Conservation (phyloP, 1,140 invertebrate species). For the Drosophila nannoptera region DNA sequence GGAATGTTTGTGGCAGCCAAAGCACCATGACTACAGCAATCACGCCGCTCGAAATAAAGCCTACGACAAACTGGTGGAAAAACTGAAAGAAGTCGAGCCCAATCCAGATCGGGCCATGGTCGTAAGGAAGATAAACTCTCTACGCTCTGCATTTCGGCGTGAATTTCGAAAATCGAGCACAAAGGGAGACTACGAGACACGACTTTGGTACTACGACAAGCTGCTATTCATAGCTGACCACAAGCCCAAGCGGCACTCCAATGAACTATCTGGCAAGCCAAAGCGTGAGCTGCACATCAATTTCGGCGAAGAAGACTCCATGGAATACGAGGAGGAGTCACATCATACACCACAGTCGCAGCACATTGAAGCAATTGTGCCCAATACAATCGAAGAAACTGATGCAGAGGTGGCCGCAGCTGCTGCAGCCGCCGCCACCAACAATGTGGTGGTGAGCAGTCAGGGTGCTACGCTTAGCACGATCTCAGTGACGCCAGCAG, state of each 20-base stretch:
- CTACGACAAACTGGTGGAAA: slow-evolving; percentile 74
- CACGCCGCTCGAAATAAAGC: slow-evolving; percentile 69
- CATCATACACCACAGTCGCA: slow-evolving; percentile 58
- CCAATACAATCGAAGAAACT: slow-evolving; percentile 46
- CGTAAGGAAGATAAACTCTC: slow-evolving; percentile 73
- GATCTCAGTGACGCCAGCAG: slow-evolving; percentile 64
- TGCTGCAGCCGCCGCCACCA: slow-evolving; percentile 11
- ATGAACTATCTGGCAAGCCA: slow-evolving; percentile 50
- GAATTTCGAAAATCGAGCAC: slow-evolving; percentile 66
- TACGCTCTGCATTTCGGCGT: slow-evolving; percentile 71
- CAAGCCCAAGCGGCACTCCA: slow-evolving; percentile 62
- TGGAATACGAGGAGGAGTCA: slow-evolving; percentile 72
- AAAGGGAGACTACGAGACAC: slow-evolving; percentile 73
- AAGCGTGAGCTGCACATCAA: slow-evolving; percentile 63
- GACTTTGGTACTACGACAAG: slow-evolving; percentile 77
- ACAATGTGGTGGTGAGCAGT: slow-evolving; percentile 62
- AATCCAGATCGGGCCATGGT: slow-evolving; percentile 77
- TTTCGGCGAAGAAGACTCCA: slow-evolving; percentile 70
- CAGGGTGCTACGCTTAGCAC: slow-evolving; percentile 62
- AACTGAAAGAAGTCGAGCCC: slow-evolving; percentile 75
- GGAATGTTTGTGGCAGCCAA: slow-evolving; percentile 78
- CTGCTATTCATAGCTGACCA: slow-evolving; percentile 76
- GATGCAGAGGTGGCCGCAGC: slow-evolving; percentile 24
- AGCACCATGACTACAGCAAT: slow-evolving; percentile 78
- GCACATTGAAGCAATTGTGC: slow-evolving; percentile 55